Base-by-base conservation (phyloP, 2,113 vertebrate species). In the Motacilla tschutschensis region DNA sequence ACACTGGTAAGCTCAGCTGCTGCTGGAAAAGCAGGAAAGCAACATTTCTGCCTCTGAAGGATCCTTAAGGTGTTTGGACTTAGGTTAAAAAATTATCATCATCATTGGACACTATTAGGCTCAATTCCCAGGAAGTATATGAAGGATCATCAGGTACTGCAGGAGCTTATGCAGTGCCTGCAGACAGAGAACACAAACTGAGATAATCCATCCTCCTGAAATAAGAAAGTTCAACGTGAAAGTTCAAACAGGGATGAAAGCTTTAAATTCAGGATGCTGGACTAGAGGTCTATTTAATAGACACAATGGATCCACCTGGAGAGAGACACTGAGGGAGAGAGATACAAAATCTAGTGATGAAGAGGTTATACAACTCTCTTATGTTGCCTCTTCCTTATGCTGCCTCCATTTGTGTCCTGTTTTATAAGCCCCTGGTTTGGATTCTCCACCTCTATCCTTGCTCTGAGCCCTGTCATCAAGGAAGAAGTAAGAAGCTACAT, bases 161-260 rank as follows among this genome's bases (percentile, higher is more conserved):
- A 48, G 73, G 43, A 78, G 38, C 38, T 60, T 13, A 8, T 33
- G 18, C 8, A 17, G 66, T 3, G 2, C 33, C 44, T 21, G 38
- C 35, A 31, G 48, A 31, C 41, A 63, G 57, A 48, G 47, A 70
- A 22, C 43, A 19, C 0, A 17, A 25, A 21, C 8, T 0, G 0
- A 31, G 36, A 36, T 18, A 5, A 55, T 29, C 28, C 3, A n/a
- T 22, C 31, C 36, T 48, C 15, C 50, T 64, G n/a, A 55, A 57
- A 64, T 5, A 18, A 21, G 10, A 64, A 81, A 75, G 40, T 20
- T n/a, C 55, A 35, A 9, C 0, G 0, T 12, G 33, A 5, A 44
- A 22, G 50, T 33, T 66, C 47, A 77, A 66, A 60, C 8, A n/a
- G 35, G 40, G 70, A 31, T 15, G 33, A 55, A 71, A 77, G 51